Percentiles rank a stretch among this genome's conserved stretches.
phyloP scores from a whole-genome alignment of 2,113 vertebrate species.

The Clarias magur region DNA sequence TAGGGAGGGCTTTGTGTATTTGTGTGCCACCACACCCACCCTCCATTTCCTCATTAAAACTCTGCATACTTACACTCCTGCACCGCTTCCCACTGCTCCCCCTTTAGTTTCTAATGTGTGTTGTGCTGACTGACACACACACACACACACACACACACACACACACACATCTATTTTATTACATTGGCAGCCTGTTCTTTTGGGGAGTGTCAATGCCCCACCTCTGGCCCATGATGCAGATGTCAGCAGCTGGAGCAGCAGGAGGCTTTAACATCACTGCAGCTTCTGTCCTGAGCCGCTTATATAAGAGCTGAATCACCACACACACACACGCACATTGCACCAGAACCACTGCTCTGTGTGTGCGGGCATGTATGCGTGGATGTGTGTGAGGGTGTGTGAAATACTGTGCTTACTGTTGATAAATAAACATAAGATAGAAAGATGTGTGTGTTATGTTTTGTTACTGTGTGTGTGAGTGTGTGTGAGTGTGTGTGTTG shows the following conservation, averaged over 20 bases:
- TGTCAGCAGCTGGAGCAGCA: background rate
- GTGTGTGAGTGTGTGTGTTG: background rate
- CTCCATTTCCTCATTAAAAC: conserved; percentile 35
- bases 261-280: conserved; percentile 39
- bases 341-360: background rate
- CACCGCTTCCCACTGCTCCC: conserved; percentile 46
- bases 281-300: conserved; percentile 63
- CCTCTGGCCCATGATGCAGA: conserved; percentile 38
- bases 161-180: conserved; percentile 60
- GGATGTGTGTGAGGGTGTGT: conserved; percentile 2
- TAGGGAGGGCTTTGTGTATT: conserved; percentile 16
- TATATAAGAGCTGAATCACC: conserved; percentile 57
- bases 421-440: background rate
- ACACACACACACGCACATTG: background rate
- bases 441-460: background rate
- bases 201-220: conserved; percentile 31
- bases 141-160: background rate
- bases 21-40: conserved; percentile 16
- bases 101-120: conserved; percentile 50
- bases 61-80: background rate
- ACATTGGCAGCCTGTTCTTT: conserved; percentile 59
- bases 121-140: conserved; percentile 57
- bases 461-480: background rate
- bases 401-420: background rate
- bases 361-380: conserved; percentile 11